Percentiles rank a stretch among this genome's conserved stretches.
Evolutionary conservation across 2,113 vertebrate species (phyloP).

Genomic region (Strigops habroptila): DNA sequence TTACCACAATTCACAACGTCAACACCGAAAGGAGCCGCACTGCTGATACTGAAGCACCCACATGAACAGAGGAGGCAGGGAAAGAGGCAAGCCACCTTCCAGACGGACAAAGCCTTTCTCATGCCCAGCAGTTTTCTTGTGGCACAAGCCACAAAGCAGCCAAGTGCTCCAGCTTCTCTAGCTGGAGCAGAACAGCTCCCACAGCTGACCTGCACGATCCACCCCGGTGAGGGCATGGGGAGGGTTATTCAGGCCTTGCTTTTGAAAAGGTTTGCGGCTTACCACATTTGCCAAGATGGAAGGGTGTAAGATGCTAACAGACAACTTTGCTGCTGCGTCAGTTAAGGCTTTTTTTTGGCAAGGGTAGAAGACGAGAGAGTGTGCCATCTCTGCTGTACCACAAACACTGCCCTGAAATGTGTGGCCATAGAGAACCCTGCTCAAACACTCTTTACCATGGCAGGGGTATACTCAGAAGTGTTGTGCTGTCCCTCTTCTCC

Average conservation of each 20-base stretch:
- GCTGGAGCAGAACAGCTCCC: neutral
- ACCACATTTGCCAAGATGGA: neutral
- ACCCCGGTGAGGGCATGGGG: rapidly evolving
- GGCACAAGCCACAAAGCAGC: neutral
- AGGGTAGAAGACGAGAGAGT: neutral
- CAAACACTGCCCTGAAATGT: neutral
- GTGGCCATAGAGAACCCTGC: neutral
- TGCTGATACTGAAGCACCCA: neutral
- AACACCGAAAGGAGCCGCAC: neutral
- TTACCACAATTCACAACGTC: neutral
- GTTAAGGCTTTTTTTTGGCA: neutral
- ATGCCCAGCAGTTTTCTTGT: neutral
- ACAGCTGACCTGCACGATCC: neutral
- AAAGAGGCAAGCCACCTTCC: neutral
- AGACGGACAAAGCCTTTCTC: neutral
- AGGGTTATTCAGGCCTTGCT: neutral
- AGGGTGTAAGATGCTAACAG: neutral
- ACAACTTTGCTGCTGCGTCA: neutral
- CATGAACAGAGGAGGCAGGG: neutral
- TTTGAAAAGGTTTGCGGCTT: neutral
- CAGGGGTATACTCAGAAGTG: neutral
- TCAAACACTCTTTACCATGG: neutral
- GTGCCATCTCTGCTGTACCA: neutral
- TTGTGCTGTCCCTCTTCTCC: neutral
- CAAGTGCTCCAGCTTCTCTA: neutral